Base-by-base conservation (phyloP, 2,113 vertebrate species). In the Helogale parvula region DNA sequence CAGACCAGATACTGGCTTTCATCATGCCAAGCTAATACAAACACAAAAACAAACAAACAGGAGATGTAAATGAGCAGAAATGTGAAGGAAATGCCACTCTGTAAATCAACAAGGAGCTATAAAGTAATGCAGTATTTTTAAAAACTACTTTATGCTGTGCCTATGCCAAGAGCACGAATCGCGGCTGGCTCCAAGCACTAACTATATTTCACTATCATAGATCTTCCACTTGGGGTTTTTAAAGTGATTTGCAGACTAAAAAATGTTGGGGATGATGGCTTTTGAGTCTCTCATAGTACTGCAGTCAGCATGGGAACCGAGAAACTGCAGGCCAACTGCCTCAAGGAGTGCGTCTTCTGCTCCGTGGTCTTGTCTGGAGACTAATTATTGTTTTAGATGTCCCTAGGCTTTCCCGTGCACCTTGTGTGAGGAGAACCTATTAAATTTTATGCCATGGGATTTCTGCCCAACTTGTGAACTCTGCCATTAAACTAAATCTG, bases 161-260 rank as follows among this genome's bases (percentile, higher is more conserved):
- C 91, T 89, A 35, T 82, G 74, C n/a, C 85, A 87, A 90, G 38
- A 85, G 25, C 74, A 76, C 54, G 15, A 63, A 80, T 27, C 1
- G 27, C 23, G 35, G 31, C 47, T 69, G 9, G 50, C 35, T 94
- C 65, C 69, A 77, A 95, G 60, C 41, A 38, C 77, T 68, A 69
- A 72, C 66, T 47, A 12, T 90, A 93, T 97, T 95, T 98, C 82
- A 92, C 52, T 52, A 52, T 31, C 25, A 69, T 88, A 17, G 84
- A 60, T 97, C 65, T 80, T 85, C 54, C 63, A 33, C 76, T 38
- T 85, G 25, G 47, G 60, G 23, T 33, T 97, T 89, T 89, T 89
- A 17, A 89, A 89, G 65, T 89, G 95, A 86, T 96, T 94, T 97
- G 33, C 68, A 91, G 86, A 81, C 94, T 95, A 16, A 87, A 84